phyloP scores from a whole-genome alignment of 2,888 invertebrate genomes.

The Sesamia inferens region DNA sequence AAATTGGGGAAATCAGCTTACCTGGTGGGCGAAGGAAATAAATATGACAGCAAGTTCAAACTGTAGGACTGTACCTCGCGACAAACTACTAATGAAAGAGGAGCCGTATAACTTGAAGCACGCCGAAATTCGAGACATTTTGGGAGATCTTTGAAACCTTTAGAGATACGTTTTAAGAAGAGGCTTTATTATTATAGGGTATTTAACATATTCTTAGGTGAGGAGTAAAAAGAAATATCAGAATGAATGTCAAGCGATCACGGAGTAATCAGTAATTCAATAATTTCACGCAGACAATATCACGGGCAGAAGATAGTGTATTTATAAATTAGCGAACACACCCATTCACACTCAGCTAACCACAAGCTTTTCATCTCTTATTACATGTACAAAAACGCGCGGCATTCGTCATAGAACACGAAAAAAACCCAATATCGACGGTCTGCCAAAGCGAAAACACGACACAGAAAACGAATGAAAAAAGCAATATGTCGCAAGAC shows the following conservation, averaged over 20 bases:
- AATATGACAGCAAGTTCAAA: no score
- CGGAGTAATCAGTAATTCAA: neutral
- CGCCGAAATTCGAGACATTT: no score
- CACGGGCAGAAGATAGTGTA: neutral
- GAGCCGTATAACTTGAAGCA: no score
- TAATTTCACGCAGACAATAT: neutral
- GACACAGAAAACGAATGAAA: constrained; percentile 81
- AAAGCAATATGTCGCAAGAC: constrained; percentile 83
- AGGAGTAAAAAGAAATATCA: neutral
- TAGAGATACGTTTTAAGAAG: no score
- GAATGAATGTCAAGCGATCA: neutral
- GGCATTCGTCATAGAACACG: constrained; percentile 74
- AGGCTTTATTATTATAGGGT: neutral
- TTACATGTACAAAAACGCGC: constrained; percentile 71
- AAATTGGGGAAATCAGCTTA: no score
- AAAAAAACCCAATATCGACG: constrained; percentile 79
- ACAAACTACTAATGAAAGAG: no score
- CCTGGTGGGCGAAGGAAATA: no score
- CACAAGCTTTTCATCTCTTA: constrained; percentile 62
- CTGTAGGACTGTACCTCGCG: no score
- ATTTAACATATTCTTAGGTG: neutral
- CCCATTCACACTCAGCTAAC: constrained; percentile 49
- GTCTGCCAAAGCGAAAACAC: constrained; percentile 79
- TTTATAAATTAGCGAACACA: constrained; percentile 27
- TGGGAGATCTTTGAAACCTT: no score